Evolutionary conservation across 1,140 invertebrate species (phyloP), one percentile per base, ranked within the genome.

Genomic region (Neodiprion pinetum): DNA sequence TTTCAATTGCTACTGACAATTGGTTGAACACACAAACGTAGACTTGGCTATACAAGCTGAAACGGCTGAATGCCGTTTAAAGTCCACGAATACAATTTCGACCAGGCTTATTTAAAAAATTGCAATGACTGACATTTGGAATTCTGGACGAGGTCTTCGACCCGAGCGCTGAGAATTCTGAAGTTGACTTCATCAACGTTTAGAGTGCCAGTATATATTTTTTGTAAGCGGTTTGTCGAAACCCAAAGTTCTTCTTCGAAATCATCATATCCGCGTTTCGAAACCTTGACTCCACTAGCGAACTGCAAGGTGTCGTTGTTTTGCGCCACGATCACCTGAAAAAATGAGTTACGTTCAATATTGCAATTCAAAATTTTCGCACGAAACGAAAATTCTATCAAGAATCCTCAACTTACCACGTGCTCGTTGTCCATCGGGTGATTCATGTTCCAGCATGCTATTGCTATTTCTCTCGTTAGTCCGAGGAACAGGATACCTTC

Each of bases 361-460:
- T 50, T 11, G 61, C 0, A 65, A 70, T 50, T 67, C n/a, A 17
- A 8, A n/a, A 48, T 50, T 21, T 40, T 5, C 28, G 5, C 5
- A 5, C 28, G 28, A 40, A 40, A 5, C 28, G 5, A 40, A 40
- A 40, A 40, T 40, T 40, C 28, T 40, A 40, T 40, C 72, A 65
- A 61, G 69, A 72, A 75, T 74, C 67, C 10, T 74, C 72, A 67
- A 65, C 77, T 74, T 72, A 81, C 80, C 61, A 81, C 76, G 71
- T 79, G 75, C 70, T 77, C 48, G 1, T 48, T 14, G 2, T 28
- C 69, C 12, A 81, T 11, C 1, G 74, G 61, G n/a, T 17, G 73
- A 28, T 79, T 72, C 17, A 73, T 72, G 70, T 88, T 84, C 86
- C 86, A 88, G 69, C 88, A 89, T 14, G 76, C 83, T 9, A 89